Conservation (phyloP, 2,797 vertebrate genomes). For the Danio choprae region DNA sequence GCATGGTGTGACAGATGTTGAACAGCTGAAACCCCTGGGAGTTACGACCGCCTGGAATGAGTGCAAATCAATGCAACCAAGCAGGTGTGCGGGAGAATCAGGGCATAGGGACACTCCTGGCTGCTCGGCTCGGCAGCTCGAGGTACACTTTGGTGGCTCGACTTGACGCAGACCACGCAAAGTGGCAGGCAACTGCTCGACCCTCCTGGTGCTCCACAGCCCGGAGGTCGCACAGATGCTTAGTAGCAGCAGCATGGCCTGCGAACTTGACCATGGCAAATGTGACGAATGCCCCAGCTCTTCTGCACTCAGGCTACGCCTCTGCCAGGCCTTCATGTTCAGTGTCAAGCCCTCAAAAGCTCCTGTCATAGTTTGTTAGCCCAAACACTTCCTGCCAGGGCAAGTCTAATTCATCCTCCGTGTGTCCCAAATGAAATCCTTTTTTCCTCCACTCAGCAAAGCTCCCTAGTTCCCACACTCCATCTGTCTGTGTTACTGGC, state of each 20-base stretch:
- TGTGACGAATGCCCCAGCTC: conserved; percentile 71
- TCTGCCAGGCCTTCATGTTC: conserved; percentile 70
- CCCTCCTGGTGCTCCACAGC: conserved; percentile 70
- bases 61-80: conserved; percentile 78
- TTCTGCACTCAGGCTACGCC: conserved; percentile 58
- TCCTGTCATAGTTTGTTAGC: conserved; percentile 77
- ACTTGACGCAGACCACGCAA: conserved; percentile 67
- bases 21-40: conserved; percentile 75
- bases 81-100: conserved; percentile 73
- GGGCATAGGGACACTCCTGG: conserved; percentile 72
- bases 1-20: conserved; percentile 76
- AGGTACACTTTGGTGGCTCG: conserved; percentile 66
- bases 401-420: conserved; percentile 68
- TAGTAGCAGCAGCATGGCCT: conserved; percentile 56
- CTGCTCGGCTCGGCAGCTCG: conserved; percentile 67
- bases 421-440: conserved; percentile 63
- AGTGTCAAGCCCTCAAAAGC: conserved; percentile 73
- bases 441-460: conserved; percentile 60
- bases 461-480: conserved; percentile 61
- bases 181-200: conserved; percentile 75
- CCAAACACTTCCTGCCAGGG: conserved; percentile 72
- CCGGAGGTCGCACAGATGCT: conserved; percentile 78
- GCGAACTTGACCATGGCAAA: conserved; percentile 69
- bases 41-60: conserved; percentile 72
- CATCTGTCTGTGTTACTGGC: conserved; percentile 77